Base-by-base conservation (phyloP, 2,113 vertebrate species). In the Phoenicopterus ruber region DNA sequence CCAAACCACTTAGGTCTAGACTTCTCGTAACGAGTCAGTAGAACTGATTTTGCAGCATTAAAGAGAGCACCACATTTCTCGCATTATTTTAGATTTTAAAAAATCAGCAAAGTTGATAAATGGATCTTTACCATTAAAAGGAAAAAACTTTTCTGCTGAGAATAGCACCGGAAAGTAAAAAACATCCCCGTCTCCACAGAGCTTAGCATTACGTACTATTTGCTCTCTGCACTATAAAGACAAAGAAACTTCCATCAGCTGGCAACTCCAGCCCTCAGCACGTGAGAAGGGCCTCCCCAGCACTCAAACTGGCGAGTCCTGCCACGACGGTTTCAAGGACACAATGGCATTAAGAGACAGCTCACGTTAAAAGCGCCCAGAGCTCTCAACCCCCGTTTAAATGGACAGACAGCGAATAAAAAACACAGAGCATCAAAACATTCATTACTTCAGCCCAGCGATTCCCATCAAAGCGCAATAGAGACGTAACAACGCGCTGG, bases 391-490 rank as follows among this genome's bases (percentile, higher is more conserved):
- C 66, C 59, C 36, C 40, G 28, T 62, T 74, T 81, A 57, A 57
- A 40, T 0, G 19, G 18, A 28, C 52, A 71, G 59, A 31, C 25
- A 47, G 36, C 0, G 17, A 88, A 19, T 22, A 67, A 82, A 61
- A 49, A 88, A 13, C 69, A 58, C 26, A 72, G 24, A 92, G 87
- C 83, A 86, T 7, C 28, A 88, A 92, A 71, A 71, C 19, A 40
- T 8, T 61, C 66, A 95, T 91, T 98, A 99, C 99, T 99, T 99
- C 97, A 99, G 99, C 26, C 99, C 99, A 52, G 99, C 99, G 15
- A 99, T 99, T 70, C 99, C 99, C 99, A 99, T 99, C 87, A 99
- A 98, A 22, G 99, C 99, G 24, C 99, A 99, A 97, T 99, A 99
- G 34, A 99, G 98, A 7, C 99, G 97, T 40, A 99, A 97, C 97